Evolutionary conservation across 2,888 invertebrate genomes (phyloP), one percentile per base, ranked within the genome.

Genomic region (Acleris emargana): DNA sequence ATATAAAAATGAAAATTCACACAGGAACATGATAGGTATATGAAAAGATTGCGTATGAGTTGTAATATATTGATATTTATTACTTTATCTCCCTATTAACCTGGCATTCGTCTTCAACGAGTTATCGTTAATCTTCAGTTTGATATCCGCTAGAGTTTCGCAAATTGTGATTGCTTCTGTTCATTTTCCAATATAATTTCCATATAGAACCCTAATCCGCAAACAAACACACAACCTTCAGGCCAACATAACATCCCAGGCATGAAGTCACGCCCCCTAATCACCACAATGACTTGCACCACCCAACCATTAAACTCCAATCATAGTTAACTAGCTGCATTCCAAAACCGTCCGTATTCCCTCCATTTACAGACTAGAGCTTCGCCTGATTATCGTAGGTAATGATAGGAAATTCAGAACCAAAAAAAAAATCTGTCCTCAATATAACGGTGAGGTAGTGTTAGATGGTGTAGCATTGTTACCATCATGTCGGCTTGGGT

Each of bases 401-500:
- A 70, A 69, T 67, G 20, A 67, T 47, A 60, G 64, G 58, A 50
- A 58, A 68, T 60, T 42, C 28, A 25, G 20, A 17, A 32, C 50
- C 66, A 20, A 66, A 69, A 71, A 68, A 69, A 70, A 67, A 62
- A 58, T 47, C 32, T 55, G n/a, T 61, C 38, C 25, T 17, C 17
- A 55, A 76, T 81, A 81, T 79, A 81, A 74, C 73, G 64, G 62
- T 54, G 76, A 57, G 69, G 47, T 28, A 7, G 32, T 49, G 43
- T 59, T 17, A 38, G 42, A 17, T 9, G 32, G 16, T 3, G 16
- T 5, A 20, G 28, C 58, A 60, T 47, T 59, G 55, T 59, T 13
- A 28, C 18, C 20, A 66, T 68, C 49, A 62, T 67, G 61, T 58
- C 59, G 64, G 62, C 69, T 68, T 78, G 72, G 68, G 67, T 80